phyloP scores from a whole-genome alignment of 2,888 invertebrate species.

The Drosophila neutralis region DNA sequence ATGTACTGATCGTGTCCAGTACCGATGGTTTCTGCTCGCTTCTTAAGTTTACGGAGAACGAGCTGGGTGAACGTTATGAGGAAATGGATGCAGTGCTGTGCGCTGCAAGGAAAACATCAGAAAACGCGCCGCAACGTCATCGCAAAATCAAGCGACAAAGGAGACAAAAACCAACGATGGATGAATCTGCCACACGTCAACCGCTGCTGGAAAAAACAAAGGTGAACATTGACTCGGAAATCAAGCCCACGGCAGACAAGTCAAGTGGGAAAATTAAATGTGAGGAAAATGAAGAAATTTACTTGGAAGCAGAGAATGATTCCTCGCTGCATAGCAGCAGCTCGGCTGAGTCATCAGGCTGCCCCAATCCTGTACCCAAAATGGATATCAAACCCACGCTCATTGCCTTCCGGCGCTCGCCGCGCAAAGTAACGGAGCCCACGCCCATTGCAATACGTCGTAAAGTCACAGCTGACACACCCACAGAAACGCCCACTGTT shows the following conservation, averaged over 20 bases:
- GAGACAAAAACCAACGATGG: slow-evolving; percentile 57
- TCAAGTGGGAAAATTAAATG: slow-evolving; percentile 17
- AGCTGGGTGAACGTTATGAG: slow-evolving; percentile 88
- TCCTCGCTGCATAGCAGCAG: slow-evolving; percentile 68
- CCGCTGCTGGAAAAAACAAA: slow-evolving; percentile 57
- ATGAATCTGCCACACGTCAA: slow-evolving; percentile 45
- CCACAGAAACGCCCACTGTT: slow-evolving; percentile 19
- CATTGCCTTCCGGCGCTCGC: slow-evolving; percentile 60
- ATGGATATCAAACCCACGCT: slow-evolving; percentile 36
- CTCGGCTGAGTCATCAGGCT: slow-evolving; percentile 30
- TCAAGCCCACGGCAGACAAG: neutral
- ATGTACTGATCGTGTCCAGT: slow-evolving; percentile 91
- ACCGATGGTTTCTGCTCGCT: slow-evolving; percentile 96
- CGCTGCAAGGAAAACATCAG: slow-evolving; percentile 65
- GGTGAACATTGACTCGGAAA: slow-evolving; percentile 25
- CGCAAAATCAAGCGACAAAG: slow-evolving; percentile 68
- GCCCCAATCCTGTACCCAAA: slow-evolving; percentile 32
- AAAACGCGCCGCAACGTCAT: slow-evolving; percentile 44
- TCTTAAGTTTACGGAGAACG: slow-evolving; percentile 90
- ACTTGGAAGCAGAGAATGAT: slow-evolving; percentile 66
- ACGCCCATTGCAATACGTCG: slow-evolving; percentile 51
- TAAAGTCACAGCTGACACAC: slow-evolving; percentile 21
- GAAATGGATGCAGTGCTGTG: slow-evolving; percentile 80
- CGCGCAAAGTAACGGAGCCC: slow-evolving; percentile 48
- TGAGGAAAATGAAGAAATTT: slow-evolving; percentile 32